These are phyloP conservation scores for Perizoma flavofasciatum DNA, from an alignment of 2,888 invertebrate genomes.

Conservation along the genomic window DNA sequence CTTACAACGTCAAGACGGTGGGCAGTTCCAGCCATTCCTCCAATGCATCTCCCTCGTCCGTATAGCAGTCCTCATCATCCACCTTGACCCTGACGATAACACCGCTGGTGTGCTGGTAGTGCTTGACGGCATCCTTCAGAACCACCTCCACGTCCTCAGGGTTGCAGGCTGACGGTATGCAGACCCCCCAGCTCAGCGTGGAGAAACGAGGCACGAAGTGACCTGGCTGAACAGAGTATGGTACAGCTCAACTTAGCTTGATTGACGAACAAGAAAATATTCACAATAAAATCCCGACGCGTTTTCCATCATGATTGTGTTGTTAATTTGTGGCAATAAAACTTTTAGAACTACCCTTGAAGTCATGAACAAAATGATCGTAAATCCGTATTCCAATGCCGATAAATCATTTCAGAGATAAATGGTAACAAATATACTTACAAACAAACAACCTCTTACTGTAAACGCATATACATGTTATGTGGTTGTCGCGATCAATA, in stretches of 20 bases:
- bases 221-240: constrained; percentile 85
- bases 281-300: no score
- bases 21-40: constrained; percentile 68
- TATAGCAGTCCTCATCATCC: constrained; percentile 85
- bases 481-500: no score
- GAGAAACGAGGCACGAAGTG: constrained; percentile 89
- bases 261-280: no score
- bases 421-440: no score
- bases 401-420: no score
- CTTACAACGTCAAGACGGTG: constrained; percentile 73
- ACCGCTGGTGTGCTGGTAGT: constrained; percentile 84
- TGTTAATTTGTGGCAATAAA: no score
- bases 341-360: no score
- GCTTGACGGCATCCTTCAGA: constrained; percentile 83
- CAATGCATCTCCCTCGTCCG: constrained; percentile 66
- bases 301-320: no score
- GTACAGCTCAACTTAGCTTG: constrained; percentile 49
- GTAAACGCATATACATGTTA: no score
- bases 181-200: constrained; percentile 88
- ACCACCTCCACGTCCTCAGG: constrained; percentile 83
- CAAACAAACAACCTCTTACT: no score
- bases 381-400: no score
- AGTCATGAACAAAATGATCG: no score
- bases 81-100: constrained; percentile 85
- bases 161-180: constrained; percentile 86